phyloP scores from a whole-genome alignment of 2,113 vertebrate species.

The Chaenogobius annularis region DNA sequence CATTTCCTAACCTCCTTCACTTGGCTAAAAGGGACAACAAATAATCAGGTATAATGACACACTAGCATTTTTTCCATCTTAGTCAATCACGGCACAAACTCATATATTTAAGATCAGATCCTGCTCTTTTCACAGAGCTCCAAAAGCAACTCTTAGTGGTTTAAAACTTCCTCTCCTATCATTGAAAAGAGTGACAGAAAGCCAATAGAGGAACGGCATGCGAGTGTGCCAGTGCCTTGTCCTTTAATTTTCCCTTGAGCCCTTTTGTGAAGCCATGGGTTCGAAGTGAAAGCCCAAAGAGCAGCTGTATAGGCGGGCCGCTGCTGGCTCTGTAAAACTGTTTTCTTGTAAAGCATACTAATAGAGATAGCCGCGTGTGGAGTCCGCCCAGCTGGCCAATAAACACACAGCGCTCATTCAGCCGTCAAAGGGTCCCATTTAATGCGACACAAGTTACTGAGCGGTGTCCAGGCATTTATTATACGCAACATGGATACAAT shows the following conservation, averaged over 20 bases:
- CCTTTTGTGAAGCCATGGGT: slow-evolving; percentile 58
- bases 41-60: slow-evolving; percentile 19
- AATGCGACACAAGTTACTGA: slow-evolving; percentile 48
- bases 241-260: slow-evolving; percentile 67
- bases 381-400: slow-evolving; percentile 64
- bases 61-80: slow-evolving; percentile 28
- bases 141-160: slow-evolving; percentile 44
- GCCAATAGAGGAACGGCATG: slow-evolving; percentile 43
- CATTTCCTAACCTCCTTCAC: slow-evolving; percentile 10
- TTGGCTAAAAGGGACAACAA: slow-evolving; percentile 26
- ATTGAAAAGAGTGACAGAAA: slow-evolving; percentile 53
- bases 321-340: slow-evolving; percentile 58
- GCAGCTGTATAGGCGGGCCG: slow-evolving; percentile 70
- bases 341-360: slow-evolving; percentile 69
- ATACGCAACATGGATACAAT: slow-evolving; percentile 23
- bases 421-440: slow-evolving; percentile 56
- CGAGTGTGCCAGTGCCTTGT: slow-evolving; percentile 67
- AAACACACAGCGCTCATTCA: slow-evolving; percentile 68
- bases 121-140: slow-evolving; percentile 37
- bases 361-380: slow-evolving; percentile 60
- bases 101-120: slow-evolving; percentile 37
- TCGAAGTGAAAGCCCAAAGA: slow-evolving; percentile 70
- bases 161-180: slow-evolving; percentile 55
- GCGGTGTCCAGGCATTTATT: slow-evolving; percentile 43
- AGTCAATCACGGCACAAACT: slow-evolving; percentile 40